Evolutionary conservation across 1,140 invertebrate species (phyloP).

Genomic region (Drosophila malerkotliana): DNA sequence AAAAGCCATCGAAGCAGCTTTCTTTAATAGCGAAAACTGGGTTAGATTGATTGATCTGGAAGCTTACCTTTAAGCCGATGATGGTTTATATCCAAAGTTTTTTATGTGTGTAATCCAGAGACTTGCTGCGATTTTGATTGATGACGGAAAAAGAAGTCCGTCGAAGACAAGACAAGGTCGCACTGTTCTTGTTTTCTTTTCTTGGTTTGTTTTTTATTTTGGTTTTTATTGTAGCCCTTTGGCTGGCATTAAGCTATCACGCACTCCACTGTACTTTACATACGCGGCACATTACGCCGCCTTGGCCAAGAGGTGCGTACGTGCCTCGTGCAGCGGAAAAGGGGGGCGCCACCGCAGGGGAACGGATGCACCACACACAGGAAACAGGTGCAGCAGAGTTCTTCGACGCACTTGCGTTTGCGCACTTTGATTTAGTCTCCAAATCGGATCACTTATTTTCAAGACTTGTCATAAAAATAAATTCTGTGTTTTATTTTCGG

Average conservation of each 20-base stretch:
- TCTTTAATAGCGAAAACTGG: slow-evolving; percentile 54
- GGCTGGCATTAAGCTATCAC: slow-evolving; percentile 49
- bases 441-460: slow-evolving; percentile 29
- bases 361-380: slow-evolving; percentile 52
- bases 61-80: slow-evolving; percentile 51
- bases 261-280: slow-evolving; percentile 49
- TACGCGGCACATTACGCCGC: slow-evolving; percentile 36
- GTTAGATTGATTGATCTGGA: slow-evolving; percentile 40
- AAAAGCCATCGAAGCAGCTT: slow-evolving; percentile 47
- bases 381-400: slow-evolving; percentile 67
- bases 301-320: slow-evolving; percentile 65
- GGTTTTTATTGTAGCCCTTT: slow-evolving; percentile 30
- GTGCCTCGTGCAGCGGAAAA: slow-evolving; percentile 35
- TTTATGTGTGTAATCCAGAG: slow-evolving; percentile 57
- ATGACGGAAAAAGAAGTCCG: slow-evolving; percentile 34
- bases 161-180: slow-evolving; percentile 66
- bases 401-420: slow-evolving; percentile 21
- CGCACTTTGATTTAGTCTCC: slow-evolving; percentile 10
- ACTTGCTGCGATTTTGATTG: slow-evolving; percentile 52
- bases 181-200: slow-evolving; percentile 32
- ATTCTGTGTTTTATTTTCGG: slow-evolving; percentile 3
- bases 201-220: slow-evolving; percentile 8
- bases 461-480: slow-evolving; percentile 1
- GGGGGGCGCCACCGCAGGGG: slow-evolving; percentile 1
- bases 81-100: slow-evolving; percentile 40